Conservation (phyloP, 2,113 vertebrate genomes). For the Pseudorectes ferrugineus region DNA sequence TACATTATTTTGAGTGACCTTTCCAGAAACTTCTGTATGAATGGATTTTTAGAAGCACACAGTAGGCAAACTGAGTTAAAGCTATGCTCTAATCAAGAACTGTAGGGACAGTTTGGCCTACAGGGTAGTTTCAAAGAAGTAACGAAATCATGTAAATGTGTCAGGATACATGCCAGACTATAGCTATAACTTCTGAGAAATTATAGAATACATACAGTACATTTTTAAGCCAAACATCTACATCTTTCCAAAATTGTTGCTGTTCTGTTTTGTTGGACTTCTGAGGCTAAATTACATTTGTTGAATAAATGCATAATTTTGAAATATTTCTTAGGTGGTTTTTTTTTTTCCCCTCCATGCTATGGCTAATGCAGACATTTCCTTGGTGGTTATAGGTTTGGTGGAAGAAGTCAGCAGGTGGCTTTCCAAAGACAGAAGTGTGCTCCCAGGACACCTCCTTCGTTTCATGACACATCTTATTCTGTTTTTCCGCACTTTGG, state of each 20-base stretch:
- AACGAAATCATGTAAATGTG: neutral
- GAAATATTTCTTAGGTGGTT: neutral
- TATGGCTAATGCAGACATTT: neutral
- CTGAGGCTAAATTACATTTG: neutral
- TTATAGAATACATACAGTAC: neutral
- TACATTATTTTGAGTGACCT: neutral
- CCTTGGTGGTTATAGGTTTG: slow-evolving; percentile 75
- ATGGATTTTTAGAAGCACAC: neutral
- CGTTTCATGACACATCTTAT: slow-evolving; percentile 93
- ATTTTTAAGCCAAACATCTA: neutral
- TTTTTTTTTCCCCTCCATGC: neutral
- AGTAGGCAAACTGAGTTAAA: neutral
- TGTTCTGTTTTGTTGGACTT: neutral
- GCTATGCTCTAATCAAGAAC: neutral
- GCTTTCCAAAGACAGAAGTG: slow-evolving; percentile 77
- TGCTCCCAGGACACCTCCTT: slow-evolving; percentile 88
- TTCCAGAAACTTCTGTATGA: neutral
- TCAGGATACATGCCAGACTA: neutral
- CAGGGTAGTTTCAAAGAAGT: neutral
- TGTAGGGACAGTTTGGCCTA: neutral
- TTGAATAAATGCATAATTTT: neutral
- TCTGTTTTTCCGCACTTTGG: slow-evolving; percentile 89
- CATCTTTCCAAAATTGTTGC: neutral
- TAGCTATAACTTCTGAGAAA: neutral
- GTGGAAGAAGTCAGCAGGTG: slow-evolving; percentile 91